phyloP scores from a whole-genome alignment of 1,140 invertebrate species.

The Oreohelix idahoensis region DNA sequence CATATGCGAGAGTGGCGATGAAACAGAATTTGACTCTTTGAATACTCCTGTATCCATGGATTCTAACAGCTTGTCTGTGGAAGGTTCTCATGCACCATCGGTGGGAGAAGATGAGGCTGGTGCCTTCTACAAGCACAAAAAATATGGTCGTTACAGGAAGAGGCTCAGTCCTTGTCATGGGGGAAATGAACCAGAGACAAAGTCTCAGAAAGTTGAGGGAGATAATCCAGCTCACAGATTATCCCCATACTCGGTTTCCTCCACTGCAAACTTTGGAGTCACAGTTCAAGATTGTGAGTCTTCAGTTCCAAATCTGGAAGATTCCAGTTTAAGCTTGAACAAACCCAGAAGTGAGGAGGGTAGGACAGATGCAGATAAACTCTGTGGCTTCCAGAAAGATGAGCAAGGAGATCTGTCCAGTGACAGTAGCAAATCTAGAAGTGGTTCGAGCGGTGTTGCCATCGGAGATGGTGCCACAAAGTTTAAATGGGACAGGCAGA shows the following conservation, averaged over 20 bases:
- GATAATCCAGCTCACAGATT: background rate
- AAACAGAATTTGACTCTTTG: conserved; percentile 35
- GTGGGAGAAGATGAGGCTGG: conserved; percentile 40
- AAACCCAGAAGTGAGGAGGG: background rate
- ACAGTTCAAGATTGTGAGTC: conserved; percentile 26
- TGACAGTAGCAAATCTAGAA: background rate
- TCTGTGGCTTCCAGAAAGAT: background rate
- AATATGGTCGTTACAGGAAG: conserved; percentile 57
- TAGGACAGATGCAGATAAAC: background rate
- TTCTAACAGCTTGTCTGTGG: conserved; percentile 2
- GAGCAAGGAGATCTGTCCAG: background rate
- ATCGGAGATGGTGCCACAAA: conserved; percentile 33
- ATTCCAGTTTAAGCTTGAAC: background rate
- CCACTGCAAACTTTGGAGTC: conserved; percentile 1
- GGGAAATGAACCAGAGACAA: conserved; percentile 8
- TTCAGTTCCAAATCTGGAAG: background rate
- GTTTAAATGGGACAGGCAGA: conserved; percentile 60
- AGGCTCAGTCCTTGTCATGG: conserved; percentile 34
- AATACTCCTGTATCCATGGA: conserved; percentile 35
- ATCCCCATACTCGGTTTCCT: background rate
- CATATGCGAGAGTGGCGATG: background rate
- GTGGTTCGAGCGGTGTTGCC: background rate
- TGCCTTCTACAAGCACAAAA: conserved; percentile 63
- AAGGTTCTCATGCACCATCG: conserved; percentile 30
- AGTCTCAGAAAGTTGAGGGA: conserved; percentile 9